Evolutionary conservation across 2,888 invertebrate species (phyloP).

Genomic region (Palloptera scutellata): DNA sequence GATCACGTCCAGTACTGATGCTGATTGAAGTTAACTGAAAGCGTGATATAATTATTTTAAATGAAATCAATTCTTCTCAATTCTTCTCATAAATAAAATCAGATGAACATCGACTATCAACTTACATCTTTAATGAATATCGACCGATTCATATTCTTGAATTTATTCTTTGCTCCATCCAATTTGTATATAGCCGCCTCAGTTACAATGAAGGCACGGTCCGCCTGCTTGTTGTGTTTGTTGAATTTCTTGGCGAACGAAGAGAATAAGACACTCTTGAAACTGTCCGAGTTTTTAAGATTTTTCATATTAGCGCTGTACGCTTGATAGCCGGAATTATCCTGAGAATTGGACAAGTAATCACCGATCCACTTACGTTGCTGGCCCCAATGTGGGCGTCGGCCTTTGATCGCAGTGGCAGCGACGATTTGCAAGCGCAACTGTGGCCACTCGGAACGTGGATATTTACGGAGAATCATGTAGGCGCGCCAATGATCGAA

Average conservation of each 20-base stretch:
- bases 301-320: constrained; percentile 75
- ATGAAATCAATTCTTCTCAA: not conserved
- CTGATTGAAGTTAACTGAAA: constrained; percentile 81
- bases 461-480: constrained; percentile 83
- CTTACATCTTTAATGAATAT: constrained; percentile 78
- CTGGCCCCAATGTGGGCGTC: constrained; percentile 74
- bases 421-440: constrained; percentile 82
- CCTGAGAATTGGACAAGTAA: constrained; percentile 74
- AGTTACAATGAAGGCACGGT: constrained; percentile 88
- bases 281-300: constrained; percentile 73
- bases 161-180: constrained; percentile 77
- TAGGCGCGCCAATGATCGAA: constrained; percentile 87
- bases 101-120: no score
- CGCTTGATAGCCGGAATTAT: constrained; percentile 73
- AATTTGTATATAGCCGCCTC: constrained; percentile 87
- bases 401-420: constrained; percentile 74
- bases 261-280: constrained; percentile 67
- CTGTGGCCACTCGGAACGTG: constrained; percentile 86
- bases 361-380: constrained; percentile 84
- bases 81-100: no score
- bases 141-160: constrained; percentile 87
- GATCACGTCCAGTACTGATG: constrained; percentile 85
- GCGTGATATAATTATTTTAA: constrained; percentile 9
- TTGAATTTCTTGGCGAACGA: constrained; percentile 63
- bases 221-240: constrained; percentile 78